phyloP scores from a whole-genome alignment of 2,888 invertebrate genomes.

The Protonemura montana region DNA sequence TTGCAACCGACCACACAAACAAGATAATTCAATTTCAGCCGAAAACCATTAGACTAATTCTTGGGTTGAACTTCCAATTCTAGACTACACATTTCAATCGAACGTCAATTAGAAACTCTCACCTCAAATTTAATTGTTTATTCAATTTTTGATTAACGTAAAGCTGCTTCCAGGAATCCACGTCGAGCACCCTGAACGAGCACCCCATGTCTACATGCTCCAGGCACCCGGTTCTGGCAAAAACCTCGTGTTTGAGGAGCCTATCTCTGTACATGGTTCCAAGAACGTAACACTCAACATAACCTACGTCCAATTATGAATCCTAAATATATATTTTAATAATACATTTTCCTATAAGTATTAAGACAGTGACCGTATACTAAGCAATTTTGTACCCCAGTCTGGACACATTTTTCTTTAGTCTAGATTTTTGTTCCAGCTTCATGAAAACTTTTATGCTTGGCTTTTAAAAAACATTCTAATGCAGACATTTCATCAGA shows the following conservation, averaged over 20 bases:
- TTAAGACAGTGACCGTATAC: too few species aligned
- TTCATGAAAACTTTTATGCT: too few species aligned
- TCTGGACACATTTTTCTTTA: too few species aligned
- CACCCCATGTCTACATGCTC: not conserved
- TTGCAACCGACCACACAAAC: too few species aligned
- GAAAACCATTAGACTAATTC: not conserved
- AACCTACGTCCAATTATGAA: too few species aligned
- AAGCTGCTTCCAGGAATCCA: not conserved
- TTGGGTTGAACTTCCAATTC: not conserved
- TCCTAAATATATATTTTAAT: too few species aligned
- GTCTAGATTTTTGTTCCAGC: too few species aligned
- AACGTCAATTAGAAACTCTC: not conserved
- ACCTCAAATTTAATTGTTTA: not conserved
- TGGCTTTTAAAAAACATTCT: too few species aligned
- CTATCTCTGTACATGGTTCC: not conserved
- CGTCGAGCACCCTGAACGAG: not conserved
- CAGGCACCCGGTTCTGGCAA: not conserved
- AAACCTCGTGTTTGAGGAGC: not conserved
- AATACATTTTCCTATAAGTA: too few species aligned
- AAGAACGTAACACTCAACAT: too few species aligned
- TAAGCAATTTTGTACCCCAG: too few species aligned
- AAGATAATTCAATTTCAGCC: not conserved
- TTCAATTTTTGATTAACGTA: not conserved
- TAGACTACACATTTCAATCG: not conserved
- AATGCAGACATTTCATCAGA: too few species aligned